Base-by-base conservation (phyloP, 1,140 invertebrate genomes). In the Carposina sasakii region DNA sequence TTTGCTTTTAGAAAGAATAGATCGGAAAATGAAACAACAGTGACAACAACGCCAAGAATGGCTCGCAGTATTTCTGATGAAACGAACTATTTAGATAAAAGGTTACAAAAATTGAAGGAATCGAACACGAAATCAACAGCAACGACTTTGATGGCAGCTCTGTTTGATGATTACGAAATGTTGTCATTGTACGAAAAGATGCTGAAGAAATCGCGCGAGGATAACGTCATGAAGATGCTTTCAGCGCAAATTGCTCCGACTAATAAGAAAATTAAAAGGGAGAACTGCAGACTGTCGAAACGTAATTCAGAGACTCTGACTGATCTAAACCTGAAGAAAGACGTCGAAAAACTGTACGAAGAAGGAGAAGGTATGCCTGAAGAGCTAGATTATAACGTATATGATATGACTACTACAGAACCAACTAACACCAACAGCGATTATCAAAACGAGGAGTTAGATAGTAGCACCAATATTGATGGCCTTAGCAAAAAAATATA, bases 141-240 rank as follows among this genome's bases (percentile, higher is more conserved):
- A 5, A 40, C 48, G n/a, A 23, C 61, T 3, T n/a, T n/a, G n/a
- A n/a, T n/a, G n/a, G n/a, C 13, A 33, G 31, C 31, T 4, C 8
- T 33, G 13, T 8, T n/a, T 13, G 73, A 76, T 37, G 73, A 79
- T 46, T 67, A 60, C 44, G 34, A 54, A 15, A 63, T 76, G 63
- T 41, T 79, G n/a, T 63, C 62, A 15, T 33, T 71, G 22, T 75
- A 63, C 36, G 76, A 81, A 43, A 40, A 67, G 17, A 56, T 76
- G 30, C 44, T 81, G 19, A 23, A 53, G 4, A 77, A 72, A 63
- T 52, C 59, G 17, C 54, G 70, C 16, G 45, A 65, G 54, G 57
- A 63, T 28, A 71, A 69, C 46, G 10, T 60, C 3, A 49, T 63
- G 23, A 67, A 58, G 43, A 55, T 69, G 22, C 21, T 71, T 10